Conservation (phyloP, 1,140 invertebrate genomes). For the Drosophila neocordata region DNA sequence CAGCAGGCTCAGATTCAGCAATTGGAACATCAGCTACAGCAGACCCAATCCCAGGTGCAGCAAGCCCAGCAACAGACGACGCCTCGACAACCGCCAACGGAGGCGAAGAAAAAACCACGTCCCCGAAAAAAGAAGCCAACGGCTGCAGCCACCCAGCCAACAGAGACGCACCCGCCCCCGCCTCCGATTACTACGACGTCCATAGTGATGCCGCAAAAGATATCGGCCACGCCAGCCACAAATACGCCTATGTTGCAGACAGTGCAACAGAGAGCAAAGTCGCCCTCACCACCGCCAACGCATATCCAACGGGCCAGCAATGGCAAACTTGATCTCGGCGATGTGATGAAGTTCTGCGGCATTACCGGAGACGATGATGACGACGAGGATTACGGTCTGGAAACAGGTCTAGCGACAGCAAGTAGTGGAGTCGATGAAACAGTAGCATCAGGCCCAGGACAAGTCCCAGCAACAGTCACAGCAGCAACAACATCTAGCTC, state of each 20-base stretch:
- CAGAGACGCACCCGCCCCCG: slow-evolving; percentile 12
- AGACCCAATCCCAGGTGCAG: slow-evolving; percentile 69
- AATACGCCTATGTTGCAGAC: slow-evolving; percentile 22
- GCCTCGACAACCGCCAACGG: slow-evolving; percentile 21
- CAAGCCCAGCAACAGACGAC: slow-evolving; percentile 54
- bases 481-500: slow-evolving; percentile 35
- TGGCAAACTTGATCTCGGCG: slow-evolving; percentile 84
- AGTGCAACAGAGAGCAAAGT: slow-evolving; percentile 43
- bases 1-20: slow-evolving; percentile 71
- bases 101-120: slow-evolving; percentile 76
- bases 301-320: slow-evolving; percentile 74
- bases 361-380: slow-evolving; percentile 81
- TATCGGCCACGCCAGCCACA: slow-evolving; percentile 14
- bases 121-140: slow-evolving; percentile 66
- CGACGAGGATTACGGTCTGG: slow-evolving; percentile 75
- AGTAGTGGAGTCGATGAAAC: slow-evolving; percentile 15
- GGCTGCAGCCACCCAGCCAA: slow-evolving; percentile 19
- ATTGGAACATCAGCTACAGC: slow-evolving; percentile 63
- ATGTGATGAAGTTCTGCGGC: slow-evolving; percentile 85
- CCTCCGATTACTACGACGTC: slow-evolving; percentile 31
- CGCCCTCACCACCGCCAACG: slow-evolving; percentile 69
- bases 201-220: slow-evolving; percentile 37
- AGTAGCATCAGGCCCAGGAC: neutral
- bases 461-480: slow-evolving; percentile 20
- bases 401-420: slow-evolving; percentile 23